A percentile compares a stretch with the other conserved stretches of the same genome.
Conservation (phyloP, 37 sponge, comb jelly and placozoan genomes). For the Chondrosia reniformis region DNA sequence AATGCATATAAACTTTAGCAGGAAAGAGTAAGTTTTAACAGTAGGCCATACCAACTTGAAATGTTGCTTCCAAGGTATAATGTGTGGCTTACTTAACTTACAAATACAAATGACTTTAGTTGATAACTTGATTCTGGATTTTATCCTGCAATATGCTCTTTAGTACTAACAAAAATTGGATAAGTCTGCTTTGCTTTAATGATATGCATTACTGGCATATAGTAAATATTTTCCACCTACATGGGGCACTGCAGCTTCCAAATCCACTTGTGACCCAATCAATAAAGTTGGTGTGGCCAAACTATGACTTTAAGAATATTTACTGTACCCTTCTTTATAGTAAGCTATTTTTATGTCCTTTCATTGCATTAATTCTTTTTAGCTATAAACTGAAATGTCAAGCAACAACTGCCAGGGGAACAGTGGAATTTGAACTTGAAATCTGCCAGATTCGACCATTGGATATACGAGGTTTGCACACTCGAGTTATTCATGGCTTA, state of each 20-base stretch:
- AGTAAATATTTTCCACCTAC: too few relatives aligned
- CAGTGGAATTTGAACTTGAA: conserved; percentile 82
- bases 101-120: too few relatives aligned
- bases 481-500: not conserved
- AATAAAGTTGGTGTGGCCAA: too few relatives aligned
- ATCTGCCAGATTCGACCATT: conserved; percentile 77
- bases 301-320: too few relatives aligned
- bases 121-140: not conserved
- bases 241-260: too few relatives aligned
- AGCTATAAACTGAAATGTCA: conserved; percentile 25
- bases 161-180: not conserved
- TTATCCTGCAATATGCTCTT: not conserved
- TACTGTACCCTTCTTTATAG: too few relatives aligned
- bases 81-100: too few relatives aligned
- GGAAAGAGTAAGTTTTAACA: conserved; percentile 40
- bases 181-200: too few relatives aligned
- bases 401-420: not conserved
- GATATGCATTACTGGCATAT: too few relatives aligned
- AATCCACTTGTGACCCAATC: too few relatives aligned
- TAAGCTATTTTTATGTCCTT: too few relatives aligned
- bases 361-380: conserved; percentile 21
- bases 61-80: too few relatives aligned
- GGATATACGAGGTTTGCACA: conserved; percentile 73
- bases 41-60: not conserved
- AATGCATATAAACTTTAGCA: conserved; percentile 33